Conservation (phyloP, 2,113 vertebrate genomes). For the Cavia porcellus region DNA sequence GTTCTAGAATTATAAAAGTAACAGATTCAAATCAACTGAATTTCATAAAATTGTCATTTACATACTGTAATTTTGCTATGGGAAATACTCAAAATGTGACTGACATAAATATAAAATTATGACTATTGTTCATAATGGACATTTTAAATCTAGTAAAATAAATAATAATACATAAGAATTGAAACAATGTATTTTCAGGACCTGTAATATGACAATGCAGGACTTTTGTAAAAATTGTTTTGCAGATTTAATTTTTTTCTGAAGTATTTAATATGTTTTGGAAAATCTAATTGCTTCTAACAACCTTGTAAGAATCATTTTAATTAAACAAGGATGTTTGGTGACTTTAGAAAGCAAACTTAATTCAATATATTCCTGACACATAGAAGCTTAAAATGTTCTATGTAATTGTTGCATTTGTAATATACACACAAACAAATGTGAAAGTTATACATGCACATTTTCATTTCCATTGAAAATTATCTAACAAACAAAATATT, state of each 20-base stretch:
- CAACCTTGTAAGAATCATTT: background rate
- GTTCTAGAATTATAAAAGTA: background rate
- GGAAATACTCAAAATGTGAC: background rate
- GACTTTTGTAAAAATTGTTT: background rate
- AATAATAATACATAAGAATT: background rate
- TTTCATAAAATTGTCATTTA: background rate
- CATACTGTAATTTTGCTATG: background rate
- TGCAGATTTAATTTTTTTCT: background rate
- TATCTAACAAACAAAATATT: background rate
- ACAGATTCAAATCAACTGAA: background rate
- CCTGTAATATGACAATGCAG: background rate
- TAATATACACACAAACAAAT: background rate
- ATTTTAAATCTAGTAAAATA: conserved; percentile 4
- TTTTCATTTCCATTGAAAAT: background rate
- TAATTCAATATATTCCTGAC: background rate
- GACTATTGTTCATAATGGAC: background rate
- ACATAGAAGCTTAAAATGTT: background rate
- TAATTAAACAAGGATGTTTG: background rate
- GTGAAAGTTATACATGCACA: background rate
- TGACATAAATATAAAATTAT: background rate
- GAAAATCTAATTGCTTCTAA: background rate
- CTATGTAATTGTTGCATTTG: background rate
- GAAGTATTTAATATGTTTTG: background rate
- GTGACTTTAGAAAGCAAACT: background rate
- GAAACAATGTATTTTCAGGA: background rate